Base-by-base conservation (phyloP, 2,113 vertebrate genomes). In the Paradisaea rubra region DNA sequence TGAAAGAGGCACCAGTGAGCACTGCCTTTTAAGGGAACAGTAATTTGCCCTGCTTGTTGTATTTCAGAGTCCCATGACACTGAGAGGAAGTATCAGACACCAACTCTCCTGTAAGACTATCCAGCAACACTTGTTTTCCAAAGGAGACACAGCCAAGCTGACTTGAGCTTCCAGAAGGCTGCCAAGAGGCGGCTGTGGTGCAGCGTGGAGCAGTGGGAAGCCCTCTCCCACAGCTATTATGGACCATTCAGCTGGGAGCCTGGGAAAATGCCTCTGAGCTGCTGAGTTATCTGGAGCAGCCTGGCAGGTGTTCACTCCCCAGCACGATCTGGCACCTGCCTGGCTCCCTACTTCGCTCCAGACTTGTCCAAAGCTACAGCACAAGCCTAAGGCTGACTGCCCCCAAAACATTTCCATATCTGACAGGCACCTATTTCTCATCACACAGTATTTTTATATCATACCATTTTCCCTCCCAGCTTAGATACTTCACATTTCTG, bases 211-310 rank as follows among this genome's bases (percentile, higher is more conserved):
- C 90, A 94, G 95, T 95, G 91, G 97, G 98, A 98, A 98, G 98
- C 97, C 97, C 97, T 98, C 98, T 99, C 98, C 98, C 98, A 98
- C 94, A 95, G 98, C 98, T 98, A 96, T 97, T 98, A 97, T 64
- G 96, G 97, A 98, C 97, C 97, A 96, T 98, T 98, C 97, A 98
- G 93, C 95, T 97, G 97, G 96, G 97, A 98, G 98, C 98, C 98
- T 98, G 98, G 98, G 98, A 98, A 99, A 98, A 98, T 96, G 98
- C 98, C 98, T 98, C 94, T 93, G 96, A 97, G 97, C 96, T 94
- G 97, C 97, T 84, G 96, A 98, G 95, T 96, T 98, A 97, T 94
- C 97, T 95, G 96, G 94, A 97, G 94, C 88, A 97, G 98, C 95
- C 97, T 97, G 98, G 98, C 98, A 99, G 98, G 98, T 98, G 97